A percentile compares a stretch with the other conserved stretches of the same genome.
phyloP scores from a whole-genome alignment of 2,113 vertebrate genomes.

The Tylochromis polylepis region DNA sequence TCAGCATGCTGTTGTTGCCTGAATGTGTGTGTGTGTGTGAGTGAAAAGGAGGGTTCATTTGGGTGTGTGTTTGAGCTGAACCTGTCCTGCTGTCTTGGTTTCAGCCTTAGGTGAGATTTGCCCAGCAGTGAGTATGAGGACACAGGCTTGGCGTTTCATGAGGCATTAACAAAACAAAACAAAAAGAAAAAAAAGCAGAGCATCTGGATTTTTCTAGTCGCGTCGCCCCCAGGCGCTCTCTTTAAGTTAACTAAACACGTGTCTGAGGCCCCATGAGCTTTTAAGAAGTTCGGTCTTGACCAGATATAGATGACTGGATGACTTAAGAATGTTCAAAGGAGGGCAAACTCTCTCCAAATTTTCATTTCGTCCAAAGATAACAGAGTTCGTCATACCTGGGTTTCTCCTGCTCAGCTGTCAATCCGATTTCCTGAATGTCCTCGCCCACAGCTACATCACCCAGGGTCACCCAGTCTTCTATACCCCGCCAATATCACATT shows the following conservation, averaged over 20 bases:
- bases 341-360: neutral
- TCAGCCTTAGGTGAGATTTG: neutral
- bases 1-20: neutral
- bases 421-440: neutral
- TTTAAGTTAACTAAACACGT: slow-evolving; percentile 46
- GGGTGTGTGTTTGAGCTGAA: neutral
- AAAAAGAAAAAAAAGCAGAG: slow-evolving; percentile 27
- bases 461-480: neutral
- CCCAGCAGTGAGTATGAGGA: slow-evolving; percentile 37
- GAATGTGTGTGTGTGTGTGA: neutral
- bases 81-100: slow-evolving; percentile 22
- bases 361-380: neutral
- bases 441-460: neutral
- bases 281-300: slow-evolving; percentile 8
- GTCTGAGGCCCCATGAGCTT: slow-evolving; percentile 25
- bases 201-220: slow-evolving; percentile 50
- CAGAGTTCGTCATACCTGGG: neutral
- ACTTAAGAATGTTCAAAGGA: neutral
- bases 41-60: neutral
- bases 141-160: slow-evolving; percentile 44
- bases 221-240: slow-evolving; percentile 17
- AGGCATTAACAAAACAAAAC: slow-evolving; percentile 13
- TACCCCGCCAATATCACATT: neutral
- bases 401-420: neutral
- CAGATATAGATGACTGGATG: neutral